These are phyloP conservation scores for Coremacera marginata DNA, from an alignment of 2,888 invertebrate species.

Conservation along the genomic window DNA sequence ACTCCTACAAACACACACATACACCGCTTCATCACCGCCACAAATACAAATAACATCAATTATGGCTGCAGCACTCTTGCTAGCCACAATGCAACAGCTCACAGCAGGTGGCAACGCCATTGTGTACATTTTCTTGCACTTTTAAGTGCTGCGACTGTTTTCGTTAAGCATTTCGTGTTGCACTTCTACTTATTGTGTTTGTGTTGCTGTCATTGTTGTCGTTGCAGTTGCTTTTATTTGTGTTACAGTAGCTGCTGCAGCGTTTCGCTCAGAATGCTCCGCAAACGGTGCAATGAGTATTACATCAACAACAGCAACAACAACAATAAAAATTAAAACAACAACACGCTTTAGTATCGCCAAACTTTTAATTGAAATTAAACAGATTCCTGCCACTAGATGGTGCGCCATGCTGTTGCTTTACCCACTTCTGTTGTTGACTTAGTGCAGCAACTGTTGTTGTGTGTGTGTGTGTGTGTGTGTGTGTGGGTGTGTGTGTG, in stretches of 20 bases:
- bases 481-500: too few species aligned
- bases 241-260: not conserved
- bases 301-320: not conserved
- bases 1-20: too few species aligned
- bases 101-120: not conserved
- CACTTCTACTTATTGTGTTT: too few species aligned
- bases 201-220: not conserved
- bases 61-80: too few species aligned
- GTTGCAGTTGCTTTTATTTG: not conserved
- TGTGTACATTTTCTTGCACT: not conserved
- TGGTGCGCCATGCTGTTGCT: not conserved
- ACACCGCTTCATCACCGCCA: too few species aligned
- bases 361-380: conserved; percentile 40
- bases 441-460: not conserved
- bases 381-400: conserved; percentile 28
- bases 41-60: too few species aligned
- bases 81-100: not conserved
- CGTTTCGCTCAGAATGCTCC: not conserved
- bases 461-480: not conserved
- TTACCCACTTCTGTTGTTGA: not conserved
- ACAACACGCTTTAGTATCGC: conserved; percentile 13
- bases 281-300: not conserved
- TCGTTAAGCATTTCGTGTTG: not conserved
- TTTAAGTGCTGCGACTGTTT: not conserved
- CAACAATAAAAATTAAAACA: too few species aligned